Evolutionary conservation across 2,888 invertebrate species (phyloP).

Genomic region (Thymelicus sylvestris): DNA sequence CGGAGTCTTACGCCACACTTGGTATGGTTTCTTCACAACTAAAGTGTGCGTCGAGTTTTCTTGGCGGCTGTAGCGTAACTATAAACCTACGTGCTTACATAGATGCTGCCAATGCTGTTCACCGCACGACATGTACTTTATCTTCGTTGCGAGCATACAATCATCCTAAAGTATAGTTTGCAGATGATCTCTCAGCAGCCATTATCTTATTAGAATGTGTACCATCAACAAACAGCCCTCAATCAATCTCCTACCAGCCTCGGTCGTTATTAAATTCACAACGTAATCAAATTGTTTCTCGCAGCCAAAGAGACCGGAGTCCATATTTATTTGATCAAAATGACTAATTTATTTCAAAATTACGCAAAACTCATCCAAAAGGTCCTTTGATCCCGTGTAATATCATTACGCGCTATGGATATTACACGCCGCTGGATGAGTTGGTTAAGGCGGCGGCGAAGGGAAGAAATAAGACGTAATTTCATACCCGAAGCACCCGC

Average conservation of each 20-base stretch:
- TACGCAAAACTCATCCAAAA: conserved; percentile 18
- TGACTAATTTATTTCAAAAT: conserved; percentile 29
- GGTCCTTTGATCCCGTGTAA: conserved; percentile 30
- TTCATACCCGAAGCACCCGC: not conserved
- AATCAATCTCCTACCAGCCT: not conserved
- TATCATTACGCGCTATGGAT: conserved; percentile 28
- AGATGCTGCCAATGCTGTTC: too few species aligned
- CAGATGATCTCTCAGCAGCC: too few species aligned
- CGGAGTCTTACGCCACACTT: too few species aligned
- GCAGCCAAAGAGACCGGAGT: conserved; percentile 16
- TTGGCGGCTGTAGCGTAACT: too few species aligned
- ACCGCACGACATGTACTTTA: too few species aligned
- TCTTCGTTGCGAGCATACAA: too few species aligned
- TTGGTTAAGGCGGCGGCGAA: conserved; percentile 18
- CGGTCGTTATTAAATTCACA: conserved; percentile 9
- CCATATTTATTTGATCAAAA: conserved; percentile 36
- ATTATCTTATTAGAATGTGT: too few species aligned
- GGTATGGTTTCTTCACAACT: too few species aligned
- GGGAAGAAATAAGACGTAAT: conserved; percentile 17
- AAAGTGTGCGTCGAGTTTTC: too few species aligned
- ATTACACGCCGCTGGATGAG: conserved; percentile 18
- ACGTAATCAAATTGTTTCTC: conserved; percentile 20
- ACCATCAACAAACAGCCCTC: not conserved
- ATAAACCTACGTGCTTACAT: too few species aligned
- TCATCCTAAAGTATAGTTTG: too few species aligned